These are phyloP conservation scores for Drosophila paranaensis DNA, from an alignment of 2,888 invertebrate species.

Conservation along the genomic window DNA sequence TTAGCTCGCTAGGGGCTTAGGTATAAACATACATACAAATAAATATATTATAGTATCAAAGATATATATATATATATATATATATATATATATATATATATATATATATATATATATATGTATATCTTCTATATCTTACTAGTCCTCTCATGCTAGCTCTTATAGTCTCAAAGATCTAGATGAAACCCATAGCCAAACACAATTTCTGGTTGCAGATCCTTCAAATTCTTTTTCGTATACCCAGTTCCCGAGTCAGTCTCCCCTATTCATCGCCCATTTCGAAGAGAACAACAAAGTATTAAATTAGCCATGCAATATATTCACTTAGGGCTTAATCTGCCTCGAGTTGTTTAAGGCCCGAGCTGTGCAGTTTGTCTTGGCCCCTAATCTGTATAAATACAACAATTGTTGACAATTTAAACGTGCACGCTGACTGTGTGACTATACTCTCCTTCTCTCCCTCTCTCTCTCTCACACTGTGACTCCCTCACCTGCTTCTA, in stretches of 20 bases:
- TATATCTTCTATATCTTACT: no score
- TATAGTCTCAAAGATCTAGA: not conserved
- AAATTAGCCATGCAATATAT: slow-evolving; percentile 7
- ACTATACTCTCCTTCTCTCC: not conserved
- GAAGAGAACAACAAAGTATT: not conserved
- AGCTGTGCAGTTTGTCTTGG: not conserved
- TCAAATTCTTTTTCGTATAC: not conserved
- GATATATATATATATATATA: no score
- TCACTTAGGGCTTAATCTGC: not conserved
- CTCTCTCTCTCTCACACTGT: not conserved
- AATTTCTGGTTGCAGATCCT: not conserved
- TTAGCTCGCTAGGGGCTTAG: no score
- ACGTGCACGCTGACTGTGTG: slow-evolving; percentile 21
- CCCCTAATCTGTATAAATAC: slow-evolving; percentile 31
- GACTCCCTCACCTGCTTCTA: not conserved
- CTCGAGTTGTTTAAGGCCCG: not conserved
- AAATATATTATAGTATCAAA: no score
- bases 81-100: no score
- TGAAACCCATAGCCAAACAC: no score
- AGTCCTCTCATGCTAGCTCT: no score
- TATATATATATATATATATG: no score
- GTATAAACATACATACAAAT: no score
- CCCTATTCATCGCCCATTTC: not conserved
- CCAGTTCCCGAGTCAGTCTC: not conserved
- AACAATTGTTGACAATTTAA: slow-evolving; percentile 43